Base-by-base conservation (phyloP, 2,797 vertebrate species). In the Thamnophis elegans region DNA sequence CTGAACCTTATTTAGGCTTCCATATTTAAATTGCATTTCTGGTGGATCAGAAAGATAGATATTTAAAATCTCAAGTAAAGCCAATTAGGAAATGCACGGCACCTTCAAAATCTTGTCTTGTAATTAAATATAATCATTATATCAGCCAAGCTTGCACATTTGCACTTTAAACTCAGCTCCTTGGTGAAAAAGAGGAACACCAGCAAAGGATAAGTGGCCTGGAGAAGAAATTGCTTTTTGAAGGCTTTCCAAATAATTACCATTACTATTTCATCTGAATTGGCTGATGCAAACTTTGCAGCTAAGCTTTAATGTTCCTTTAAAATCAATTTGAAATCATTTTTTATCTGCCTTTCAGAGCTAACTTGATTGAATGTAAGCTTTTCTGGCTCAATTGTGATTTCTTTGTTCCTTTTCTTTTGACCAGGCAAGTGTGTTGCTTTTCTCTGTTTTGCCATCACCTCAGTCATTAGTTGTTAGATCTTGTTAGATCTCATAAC, bases 261-360 rank as follows among this genome's bases (percentile, higher is more conserved):
- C 62, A 88, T 36, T n/a, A 47, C 53, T 85, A 59, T 89, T 91
- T 86, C 58, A 85, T 92, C 26, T 85, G 36, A 78, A 87, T 47
- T 55, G 53, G 47, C 85, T 90, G 82, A 42, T 89, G 28, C 68
- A 94, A 92, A 59, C 59, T 60, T 68, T 53, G 89, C 58, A 91
- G 65, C 36, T 51, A n/a, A 86, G 28, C 92, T 94, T 90, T 91
- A 32, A 92, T 92, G 73, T n/a, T 94, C 87, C 58, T n/a, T 87
- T 94, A 59, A 82, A 87, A n/a, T 47, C 54, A 92, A n/a, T 62
- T 89, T 85, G 88, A 51, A 42, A 62, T 26, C 14, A 91, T n/a
- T 90, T 94, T 94, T 82, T 82, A 92, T 54, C 5, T 62, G 6
- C 0, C 11, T 93, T 58, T 93, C 82, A 88, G 91, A 42, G 91